phyloP scores from a whole-genome alignment of 2,113 vertebrate genomes.

The Aphelocoma coerulescens region DNA sequence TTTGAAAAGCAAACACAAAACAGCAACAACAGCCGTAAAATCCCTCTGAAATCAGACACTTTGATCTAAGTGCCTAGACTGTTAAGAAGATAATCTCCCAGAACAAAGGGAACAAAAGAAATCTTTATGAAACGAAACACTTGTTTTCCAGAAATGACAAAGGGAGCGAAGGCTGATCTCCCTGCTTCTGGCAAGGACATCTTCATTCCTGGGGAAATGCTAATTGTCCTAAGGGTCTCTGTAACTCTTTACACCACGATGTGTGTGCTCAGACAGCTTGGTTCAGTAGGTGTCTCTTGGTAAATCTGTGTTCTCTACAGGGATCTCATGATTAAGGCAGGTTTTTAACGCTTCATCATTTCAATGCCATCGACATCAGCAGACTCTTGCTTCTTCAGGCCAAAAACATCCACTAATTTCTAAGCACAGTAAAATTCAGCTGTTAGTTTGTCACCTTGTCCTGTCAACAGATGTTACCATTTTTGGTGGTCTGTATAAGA shows the following conservation, averaged over 20 bases:
- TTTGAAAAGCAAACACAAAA: slow-evolving; percentile 19
- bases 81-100: slow-evolving; percentile 17
- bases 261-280: neutral
- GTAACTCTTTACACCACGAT: neutral
- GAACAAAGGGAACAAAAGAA: slow-evolving; percentile 19
- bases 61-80: slow-evolving; percentile 5
- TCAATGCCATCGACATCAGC: neutral
- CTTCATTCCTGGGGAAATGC: neutral
- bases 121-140: neutral
- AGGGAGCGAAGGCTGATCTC: neutral
- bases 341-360: neutral
- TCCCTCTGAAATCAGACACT: slow-evolving; percentile 9
- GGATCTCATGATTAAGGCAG: neutral
- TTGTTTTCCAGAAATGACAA: neutral
- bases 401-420: neutral
- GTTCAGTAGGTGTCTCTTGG: neutral
- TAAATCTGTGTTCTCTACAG: neutral
- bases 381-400: neutral
- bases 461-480: neutral
- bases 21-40: neutral
- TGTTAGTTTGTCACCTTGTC: neutral
- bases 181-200: neutral
- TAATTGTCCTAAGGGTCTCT: neutral
- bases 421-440: neutral
- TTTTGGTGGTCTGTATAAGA: neutral